Evolutionary conservation across 2,113 vertebrate genomes (phyloP), one percentile per base, ranked within the genome.

Genomic region (Leiothrix lutea): DNA sequence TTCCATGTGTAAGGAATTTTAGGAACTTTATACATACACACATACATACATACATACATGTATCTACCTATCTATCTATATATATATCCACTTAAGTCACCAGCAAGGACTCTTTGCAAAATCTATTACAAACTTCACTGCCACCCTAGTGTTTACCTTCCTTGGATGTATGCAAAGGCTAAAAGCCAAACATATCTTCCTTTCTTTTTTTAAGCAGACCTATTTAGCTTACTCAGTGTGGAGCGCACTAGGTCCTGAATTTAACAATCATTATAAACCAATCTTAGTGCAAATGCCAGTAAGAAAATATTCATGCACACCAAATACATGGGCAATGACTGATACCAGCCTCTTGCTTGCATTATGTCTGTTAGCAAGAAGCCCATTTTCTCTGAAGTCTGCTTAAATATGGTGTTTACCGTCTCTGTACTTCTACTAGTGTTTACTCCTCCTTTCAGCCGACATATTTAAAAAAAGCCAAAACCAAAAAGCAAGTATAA

Each of bases 61-160:
- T 21, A 57, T 38, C 9, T 22, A 65, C 3, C 48, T 42, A 38
- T 3, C 44, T 42, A 20, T 14, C 53, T 6, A 21, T 11, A 9
- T 26, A 4, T 12, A 10, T 6, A 4, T 21, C 38, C 0, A 0
- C 42, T 70, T 40, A 80, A 77, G 67, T 72, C 67, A 83, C 42
- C 40, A 78, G 72, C 67, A 83, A 94, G 31, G 53, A 60, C 79
- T 88, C 74, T n/a, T 33, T 38, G 48, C 48, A 79, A 73, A 80
- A 96, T 33, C 75, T 74, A 50, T 81, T 58, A 88, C 75, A 80
- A 96, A 96, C 96, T 96, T 93, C 87, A 80, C 8, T 51, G 71
- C 71, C 60, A 83, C 38, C 81, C 72, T 36, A 64, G 51, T 66
- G 72, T 81, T 82, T 81, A 90, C 67, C 87, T 93, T 90, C 75